A percentile compares a stretch with the other conserved stretches of the same genome.
Evolutionary conservation across 2,797 vertebrate species (phyloP).

Genomic region (Neosilurus mollespiculum): DNA sequence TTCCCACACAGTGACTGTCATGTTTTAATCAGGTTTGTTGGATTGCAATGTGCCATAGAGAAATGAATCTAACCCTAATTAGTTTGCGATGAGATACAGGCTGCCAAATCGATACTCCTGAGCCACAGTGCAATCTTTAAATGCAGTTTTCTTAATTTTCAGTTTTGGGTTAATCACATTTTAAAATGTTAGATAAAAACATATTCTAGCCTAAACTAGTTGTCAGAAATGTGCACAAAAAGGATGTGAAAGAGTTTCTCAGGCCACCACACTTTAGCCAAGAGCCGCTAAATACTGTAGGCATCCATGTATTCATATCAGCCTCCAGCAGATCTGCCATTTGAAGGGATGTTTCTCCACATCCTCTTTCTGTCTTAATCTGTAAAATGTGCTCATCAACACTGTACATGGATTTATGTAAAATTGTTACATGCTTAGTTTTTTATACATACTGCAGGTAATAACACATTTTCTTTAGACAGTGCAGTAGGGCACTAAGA

Average conservation of each 20-base stretch:
- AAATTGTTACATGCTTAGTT: neutral
- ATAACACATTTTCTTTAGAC: neutral
- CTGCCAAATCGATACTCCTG: neutral
- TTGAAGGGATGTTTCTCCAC: neutral
- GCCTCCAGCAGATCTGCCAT: neutral
- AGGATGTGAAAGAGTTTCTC: neutral
- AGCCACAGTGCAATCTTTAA: neutral
- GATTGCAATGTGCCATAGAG: neutral
- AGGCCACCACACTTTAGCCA: neutral
- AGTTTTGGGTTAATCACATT: neutral
- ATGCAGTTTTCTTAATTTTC: neutral
- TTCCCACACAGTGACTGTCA: neutral
- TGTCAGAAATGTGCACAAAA: neutral
- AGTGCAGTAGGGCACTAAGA: neutral
- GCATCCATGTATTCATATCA: neutral
- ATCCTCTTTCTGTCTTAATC: neutral
- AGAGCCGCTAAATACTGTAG: neutral
- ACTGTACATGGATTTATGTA: neutral
- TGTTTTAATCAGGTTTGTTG: conserved; percentile 6
- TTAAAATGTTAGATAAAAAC: neutral
- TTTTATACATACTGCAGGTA: neutral
- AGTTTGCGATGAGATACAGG: neutral
- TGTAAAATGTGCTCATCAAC: neutral
- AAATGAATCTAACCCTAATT: neutral
- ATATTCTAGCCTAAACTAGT: neutral